Percentiles rank a stretch among this genome's conserved stretches.
Evolutionary conservation across 2,797 vertebrate species (phyloP).

Genomic region (Otolemur crassicaudatus): DNA sequence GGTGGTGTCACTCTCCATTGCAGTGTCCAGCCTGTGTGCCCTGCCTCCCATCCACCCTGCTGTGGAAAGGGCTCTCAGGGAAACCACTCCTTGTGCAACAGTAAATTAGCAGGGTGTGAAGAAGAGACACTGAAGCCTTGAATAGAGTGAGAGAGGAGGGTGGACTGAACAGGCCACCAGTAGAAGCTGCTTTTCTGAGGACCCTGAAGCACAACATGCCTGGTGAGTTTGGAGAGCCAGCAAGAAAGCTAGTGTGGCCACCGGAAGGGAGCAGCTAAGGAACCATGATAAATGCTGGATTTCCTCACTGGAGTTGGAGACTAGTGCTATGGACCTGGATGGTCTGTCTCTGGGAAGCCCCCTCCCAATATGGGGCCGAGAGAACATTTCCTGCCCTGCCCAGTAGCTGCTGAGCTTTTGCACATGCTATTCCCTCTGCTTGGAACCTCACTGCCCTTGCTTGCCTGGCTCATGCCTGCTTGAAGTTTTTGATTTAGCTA

Average conservation of each 20-base stretch:
- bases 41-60: not conserved
- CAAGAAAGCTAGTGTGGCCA: not conserved
- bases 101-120: not conserved
- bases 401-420: rapidly evolving
- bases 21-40: not conserved
- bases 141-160: not conserved
- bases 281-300: not conserved
- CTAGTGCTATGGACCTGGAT: not conserved
- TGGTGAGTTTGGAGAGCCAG: not conserved
- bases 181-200: not conserved
- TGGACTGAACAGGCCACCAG: not conserved
- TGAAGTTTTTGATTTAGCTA: not conserved
- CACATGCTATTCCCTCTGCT: not conserved
- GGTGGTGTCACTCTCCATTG: not conserved
- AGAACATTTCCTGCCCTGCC: not conserved
- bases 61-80: not conserved
- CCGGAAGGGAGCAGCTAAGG: not conserved
- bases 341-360: not conserved
- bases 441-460: not conserved
- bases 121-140: not conserved
- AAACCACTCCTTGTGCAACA: not conserved
- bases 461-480: not conserved
- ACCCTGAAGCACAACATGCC: not conserved
- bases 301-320: not conserved
- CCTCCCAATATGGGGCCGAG: not conserved